Evolutionary conservation across 2,113 vertebrate genomes (phyloP).

Genomic region (Anoura caudifer): DNA sequence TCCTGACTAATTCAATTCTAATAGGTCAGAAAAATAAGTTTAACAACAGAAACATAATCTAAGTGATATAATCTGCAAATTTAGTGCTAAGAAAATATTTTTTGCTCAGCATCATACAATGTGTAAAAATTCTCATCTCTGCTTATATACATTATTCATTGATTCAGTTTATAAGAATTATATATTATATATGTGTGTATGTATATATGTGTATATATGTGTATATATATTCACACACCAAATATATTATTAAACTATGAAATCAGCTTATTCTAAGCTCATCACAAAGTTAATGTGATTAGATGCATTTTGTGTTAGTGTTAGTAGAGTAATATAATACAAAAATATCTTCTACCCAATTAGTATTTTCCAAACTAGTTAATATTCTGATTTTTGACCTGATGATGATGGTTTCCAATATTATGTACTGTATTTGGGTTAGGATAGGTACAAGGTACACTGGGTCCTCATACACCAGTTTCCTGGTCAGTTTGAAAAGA

Average conservation of each 20-base stretch:
- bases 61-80: neutral
- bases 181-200: neutral
- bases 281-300: neutral
- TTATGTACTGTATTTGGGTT: slow-evolving; percentile 53
- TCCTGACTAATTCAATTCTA: neutral
- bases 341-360: slow-evolving; percentile 12
- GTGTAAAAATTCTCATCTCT: neutral
- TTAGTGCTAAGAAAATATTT: neutral
- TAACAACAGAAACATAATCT: neutral
- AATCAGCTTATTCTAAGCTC: neutral
- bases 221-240: neutral
- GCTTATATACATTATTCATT: neutral
- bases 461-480: slow-evolving; percentile 50
- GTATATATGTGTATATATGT: neutral
- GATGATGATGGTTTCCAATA: neutral
- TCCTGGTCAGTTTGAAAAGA: slow-evolving; percentile 79
- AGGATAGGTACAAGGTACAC: slow-evolving; percentile 52
- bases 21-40: neutral
- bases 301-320: neutral
- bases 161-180: neutral
- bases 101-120: neutral
- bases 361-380: neutral
- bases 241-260: neutral
- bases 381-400: neutral
- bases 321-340: neutral